Conservation (phyloP, 2,113 vertebrate species). For the Psittacus erithacus region DNA sequence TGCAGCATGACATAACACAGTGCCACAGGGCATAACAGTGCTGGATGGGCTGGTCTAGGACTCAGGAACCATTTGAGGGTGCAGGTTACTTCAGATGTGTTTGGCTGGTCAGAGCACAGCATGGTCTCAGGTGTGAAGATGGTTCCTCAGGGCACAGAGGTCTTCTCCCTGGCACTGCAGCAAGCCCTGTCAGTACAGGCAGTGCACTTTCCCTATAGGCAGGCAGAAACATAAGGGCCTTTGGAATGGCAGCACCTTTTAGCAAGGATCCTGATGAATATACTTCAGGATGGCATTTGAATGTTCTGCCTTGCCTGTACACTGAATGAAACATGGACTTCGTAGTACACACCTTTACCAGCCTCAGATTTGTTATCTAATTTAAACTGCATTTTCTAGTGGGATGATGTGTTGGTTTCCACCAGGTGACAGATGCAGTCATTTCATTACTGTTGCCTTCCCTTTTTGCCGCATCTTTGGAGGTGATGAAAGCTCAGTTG, state of each 20-base stretch:
- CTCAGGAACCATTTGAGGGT: background rate
- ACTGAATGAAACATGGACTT: background rate
- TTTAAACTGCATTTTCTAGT: slow-evolving; percentile 46
- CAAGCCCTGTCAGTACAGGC: accelerated
- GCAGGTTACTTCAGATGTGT: background rate
- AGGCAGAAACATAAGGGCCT: background rate
- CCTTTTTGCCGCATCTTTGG: slow-evolving; percentile 53
- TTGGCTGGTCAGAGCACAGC: background rate
- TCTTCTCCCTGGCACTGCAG: background rate
- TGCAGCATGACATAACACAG: background rate
- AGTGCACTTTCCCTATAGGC: background rate
- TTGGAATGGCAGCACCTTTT: background rate
- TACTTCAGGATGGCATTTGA: background rate
- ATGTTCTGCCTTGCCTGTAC: background rate
- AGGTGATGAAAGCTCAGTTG: slow-evolving; percentile 53
- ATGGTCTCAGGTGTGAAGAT: background rate
- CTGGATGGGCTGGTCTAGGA: background rate
- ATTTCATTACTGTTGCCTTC: slow-evolving; percentile 54
- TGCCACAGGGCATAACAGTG: background rate
- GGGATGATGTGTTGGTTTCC: slow-evolving; percentile 49
- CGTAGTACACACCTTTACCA: background rate
- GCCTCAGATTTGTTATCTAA: slow-evolving; percentile 27
- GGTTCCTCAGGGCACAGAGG: background rate
- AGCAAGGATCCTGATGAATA: background rate
- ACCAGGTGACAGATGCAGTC: slow-evolving; percentile 43